Conservation (phyloP, 2,888 invertebrate species). For the Orchesella flavescens region DNA sequence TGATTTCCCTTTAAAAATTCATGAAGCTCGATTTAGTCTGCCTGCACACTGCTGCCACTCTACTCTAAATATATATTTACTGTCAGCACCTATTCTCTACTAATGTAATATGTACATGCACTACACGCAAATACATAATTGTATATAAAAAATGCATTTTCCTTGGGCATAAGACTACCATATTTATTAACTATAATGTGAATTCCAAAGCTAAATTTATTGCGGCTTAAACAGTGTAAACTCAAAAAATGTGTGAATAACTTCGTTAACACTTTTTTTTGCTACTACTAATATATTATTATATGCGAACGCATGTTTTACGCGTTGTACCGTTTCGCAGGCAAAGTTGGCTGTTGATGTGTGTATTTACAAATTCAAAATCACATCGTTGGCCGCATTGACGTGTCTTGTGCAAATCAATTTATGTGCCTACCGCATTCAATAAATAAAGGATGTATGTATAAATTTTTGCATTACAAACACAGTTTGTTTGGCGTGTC, state of each 20-base stretch:
- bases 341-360: neutral
- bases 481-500: neutral
- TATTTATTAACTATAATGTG: constrained; percentile 11
- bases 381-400: no score
- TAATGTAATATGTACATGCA: neutral
- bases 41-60: no score
- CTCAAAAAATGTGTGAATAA: constrained; percentile 42
- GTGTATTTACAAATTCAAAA: neutral
- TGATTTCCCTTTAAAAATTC: constrained; percentile 36
- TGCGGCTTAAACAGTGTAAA: constrained; percentile 31
- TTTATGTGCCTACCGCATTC: neutral
- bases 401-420: neutral
- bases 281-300: no score
- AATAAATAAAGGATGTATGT: no score
- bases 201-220: constrained; percentile 32
- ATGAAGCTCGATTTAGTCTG: constrained; percentile 47
- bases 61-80: neutral
- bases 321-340: constrained; percentile 7
- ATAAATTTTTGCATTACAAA: no score
- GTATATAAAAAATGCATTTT: constrained; percentile 18
- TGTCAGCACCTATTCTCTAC: neutral
- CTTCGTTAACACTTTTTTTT: constrained; percentile 36
- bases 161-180: neutral
- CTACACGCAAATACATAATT: constrained; percentile 1
- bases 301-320: neutral